Evolutionary conservation across 92 coral and sea anemone genomes (phyloP).

Genomic region (Phymanthus crucifer): DNA sequence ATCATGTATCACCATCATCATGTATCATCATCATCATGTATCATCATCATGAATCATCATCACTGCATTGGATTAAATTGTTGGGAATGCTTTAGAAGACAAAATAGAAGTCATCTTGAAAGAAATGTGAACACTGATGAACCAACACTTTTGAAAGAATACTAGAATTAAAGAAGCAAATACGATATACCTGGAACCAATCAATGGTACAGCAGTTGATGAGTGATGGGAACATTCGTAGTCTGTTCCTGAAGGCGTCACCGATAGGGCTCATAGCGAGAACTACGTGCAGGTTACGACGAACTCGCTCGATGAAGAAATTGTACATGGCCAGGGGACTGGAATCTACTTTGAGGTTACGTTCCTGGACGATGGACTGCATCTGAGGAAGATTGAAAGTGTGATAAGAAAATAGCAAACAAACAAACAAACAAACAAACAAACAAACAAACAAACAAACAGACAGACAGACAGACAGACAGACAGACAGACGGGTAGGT

Average conservation of each 20-base stretch:
- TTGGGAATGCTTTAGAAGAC: no score
- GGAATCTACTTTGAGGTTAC: conserved; percentile 89
- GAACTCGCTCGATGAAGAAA: conserved; percentile 91
- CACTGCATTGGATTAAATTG: no score
- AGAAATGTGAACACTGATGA: no score
- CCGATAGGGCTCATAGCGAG: conserved; percentile 98
- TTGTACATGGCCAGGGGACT: conserved; percentile 97
- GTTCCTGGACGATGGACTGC: conserved; percentile 91
- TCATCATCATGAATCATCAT: no score
- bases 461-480: not conserved
- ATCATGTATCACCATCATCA: no score
- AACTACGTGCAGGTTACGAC: conserved; percentile 92
- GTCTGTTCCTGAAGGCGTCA: conserved; percentile 92
- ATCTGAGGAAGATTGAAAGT: conserved; percentile 49
- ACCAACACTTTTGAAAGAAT: no score
- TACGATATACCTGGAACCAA: conserved; percentile 86
- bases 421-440: not conserved
- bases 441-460: not conserved
- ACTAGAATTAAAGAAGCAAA: no score
- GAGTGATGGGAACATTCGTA: conserved; percentile 94
- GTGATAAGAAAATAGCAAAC: not conserved
- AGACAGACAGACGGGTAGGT: not conserved
- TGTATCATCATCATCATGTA: no score
- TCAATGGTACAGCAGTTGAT: conserved; percentile 98
- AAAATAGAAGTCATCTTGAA: no score